Evolutionary conservation across 2,797 vertebrate genomes (phyloP).

Genomic region (Channallabes apus): DNA sequence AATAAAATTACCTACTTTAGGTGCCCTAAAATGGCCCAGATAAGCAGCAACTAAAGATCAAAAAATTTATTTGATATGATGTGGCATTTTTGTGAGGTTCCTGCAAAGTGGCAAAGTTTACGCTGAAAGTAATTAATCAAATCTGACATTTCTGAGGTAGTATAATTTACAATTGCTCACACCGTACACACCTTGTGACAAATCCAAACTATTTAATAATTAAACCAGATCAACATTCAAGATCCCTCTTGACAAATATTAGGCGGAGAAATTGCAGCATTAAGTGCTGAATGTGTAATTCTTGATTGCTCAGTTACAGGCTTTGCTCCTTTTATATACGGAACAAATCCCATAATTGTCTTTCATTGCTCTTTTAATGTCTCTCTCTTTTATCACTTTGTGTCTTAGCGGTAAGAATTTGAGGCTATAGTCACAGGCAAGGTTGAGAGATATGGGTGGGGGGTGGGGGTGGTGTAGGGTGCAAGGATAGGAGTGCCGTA

Average conservation of each 20-base stretch:
- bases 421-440: not conserved
- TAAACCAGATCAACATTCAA: not conserved
- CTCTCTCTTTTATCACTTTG: not conserved
- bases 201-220: not conserved
- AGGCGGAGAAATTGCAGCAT: not conserved
- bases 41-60: not conserved
- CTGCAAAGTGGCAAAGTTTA: not conserved
- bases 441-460: not conserved
- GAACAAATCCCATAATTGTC: not conserved
- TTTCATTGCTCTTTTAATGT: not conserved
- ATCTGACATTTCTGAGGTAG: not conserved
- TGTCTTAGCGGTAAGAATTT: not conserved
- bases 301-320: not conserved
- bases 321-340: not conserved
- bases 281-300: not conserved
- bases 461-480: not conserved
- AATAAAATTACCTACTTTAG: not conserved
- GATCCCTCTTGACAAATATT: not conserved
- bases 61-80: not conserved
- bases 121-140: not conserved
- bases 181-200: not conserved
- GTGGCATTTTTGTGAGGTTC: not conserved
- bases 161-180: not conserved
- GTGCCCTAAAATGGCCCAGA: not conserved
- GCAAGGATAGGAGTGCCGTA: not conserved